Percentiles rank a stretch among this genome's conserved stretches.
Conservation (phyloP, 1,140 invertebrate genomes). For the Monomorium pharaonis region DNA sequence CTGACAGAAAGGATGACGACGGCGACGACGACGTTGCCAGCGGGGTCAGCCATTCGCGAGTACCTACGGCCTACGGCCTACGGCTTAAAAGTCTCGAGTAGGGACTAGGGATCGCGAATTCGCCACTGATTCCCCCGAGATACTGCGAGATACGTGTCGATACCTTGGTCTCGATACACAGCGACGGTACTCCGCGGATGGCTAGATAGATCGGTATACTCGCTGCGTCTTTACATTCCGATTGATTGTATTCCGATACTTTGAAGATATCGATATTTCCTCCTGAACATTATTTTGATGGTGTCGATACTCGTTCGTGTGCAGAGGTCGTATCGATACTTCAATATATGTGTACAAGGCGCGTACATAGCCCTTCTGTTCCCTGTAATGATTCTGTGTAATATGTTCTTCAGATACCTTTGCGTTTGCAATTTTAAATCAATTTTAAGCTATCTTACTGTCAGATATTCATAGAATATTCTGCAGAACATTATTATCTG, state of each 20-base stretch:
- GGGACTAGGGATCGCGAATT: too few relatives aligned
- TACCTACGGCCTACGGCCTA: constrained; percentile 55
- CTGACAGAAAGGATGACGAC: constrained; percentile 54
- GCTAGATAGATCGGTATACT: not conserved
- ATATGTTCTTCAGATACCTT: too few relatives aligned
- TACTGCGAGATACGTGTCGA: not conserved
- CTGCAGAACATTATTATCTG: too few relatives aligned
- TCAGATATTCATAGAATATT: too few relatives aligned
- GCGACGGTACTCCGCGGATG: not conserved
- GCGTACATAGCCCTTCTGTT: not conserved
- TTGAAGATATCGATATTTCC: not conserved
- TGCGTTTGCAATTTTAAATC: too few relatives aligned
- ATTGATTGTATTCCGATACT: not conserved
- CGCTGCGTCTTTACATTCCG: not conserved
- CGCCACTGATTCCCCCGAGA: not conserved
- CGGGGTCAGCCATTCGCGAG: constrained; percentile 66
- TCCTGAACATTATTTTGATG: too few relatives aligned
- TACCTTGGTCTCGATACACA: not conserved
- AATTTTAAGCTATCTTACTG: too few relatives aligned
- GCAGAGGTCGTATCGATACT: not conserved
- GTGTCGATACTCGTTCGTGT: not conserved
- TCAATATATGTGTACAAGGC: not conserved
- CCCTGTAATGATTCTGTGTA: too few relatives aligned
- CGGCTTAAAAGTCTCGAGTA: constrained; percentile 47
- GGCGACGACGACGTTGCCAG: constrained; percentile 8